Percentiles rank a stretch among this genome's conserved stretches.
Conservation (phyloP, 2,888 invertebrate species). For the Hirtodrosophila cameraria region DNA sequence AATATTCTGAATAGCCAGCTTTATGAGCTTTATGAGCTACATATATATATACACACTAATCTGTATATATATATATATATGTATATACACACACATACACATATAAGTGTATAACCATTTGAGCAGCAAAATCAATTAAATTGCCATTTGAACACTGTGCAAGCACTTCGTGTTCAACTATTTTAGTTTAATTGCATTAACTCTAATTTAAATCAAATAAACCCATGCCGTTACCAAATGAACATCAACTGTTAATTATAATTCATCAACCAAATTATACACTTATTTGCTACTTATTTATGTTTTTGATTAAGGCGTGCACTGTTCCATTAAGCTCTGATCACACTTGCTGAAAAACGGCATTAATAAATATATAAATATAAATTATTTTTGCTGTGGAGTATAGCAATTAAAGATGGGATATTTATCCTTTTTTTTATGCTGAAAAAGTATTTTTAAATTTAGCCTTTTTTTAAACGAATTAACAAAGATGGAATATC, state of each 20-base stretch:
- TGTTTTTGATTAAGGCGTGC: neutral
- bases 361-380: too few species aligned
- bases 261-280: constrained; percentile 6
- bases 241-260: neutral
- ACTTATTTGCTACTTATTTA: constrained; percentile 6
- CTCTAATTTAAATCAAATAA: constrained; percentile 17
- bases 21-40: neutral
- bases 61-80: neutral
- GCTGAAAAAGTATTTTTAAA: too few species aligned
- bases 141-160: constrained; percentile 14
- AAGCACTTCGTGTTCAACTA: neutral
- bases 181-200: constrained; percentile 4
- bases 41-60: neutral
- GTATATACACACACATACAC: neutral
- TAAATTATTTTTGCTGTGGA: too few species aligned
- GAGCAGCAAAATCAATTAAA: constrained; percentile 33
- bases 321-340: neutral
- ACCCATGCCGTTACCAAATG: constrained; percentile 5
- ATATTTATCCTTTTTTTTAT: too few species aligned
- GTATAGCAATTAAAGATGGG: too few species aligned
- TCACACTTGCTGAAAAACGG: neutral
- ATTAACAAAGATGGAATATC: too few species aligned
- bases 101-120: constrained; percentile 2
- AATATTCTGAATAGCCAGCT: constrained; percentile 25
- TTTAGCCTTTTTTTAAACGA: too few species aligned